Percentiles rank a stretch among this genome's conserved stretches.
Conservation (phyloP, 1,140 invertebrate species). For the Nephotettix cincticeps region DNA sequence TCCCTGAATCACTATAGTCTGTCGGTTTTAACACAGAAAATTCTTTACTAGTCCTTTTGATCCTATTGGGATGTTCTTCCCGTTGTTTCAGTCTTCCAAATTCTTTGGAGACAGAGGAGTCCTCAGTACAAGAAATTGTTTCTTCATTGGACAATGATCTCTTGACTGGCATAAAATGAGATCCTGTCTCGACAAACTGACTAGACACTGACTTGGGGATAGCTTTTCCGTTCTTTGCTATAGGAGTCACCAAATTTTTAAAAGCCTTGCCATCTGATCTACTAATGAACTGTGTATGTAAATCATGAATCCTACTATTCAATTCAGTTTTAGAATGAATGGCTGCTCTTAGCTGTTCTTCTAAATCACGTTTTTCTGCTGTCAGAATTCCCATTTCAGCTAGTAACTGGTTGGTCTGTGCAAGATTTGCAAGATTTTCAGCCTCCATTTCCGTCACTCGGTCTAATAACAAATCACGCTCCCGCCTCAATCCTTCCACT, state of each 20-base stretch:
- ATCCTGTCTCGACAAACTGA: constrained; percentile 16
- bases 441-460: constrained; percentile 71
- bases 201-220: constrained; percentile 13
- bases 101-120: not conserved
- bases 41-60: constrained; percentile 22
- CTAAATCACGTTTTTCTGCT: constrained; percentile 59
- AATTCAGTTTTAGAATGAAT: constrained; percentile 54
- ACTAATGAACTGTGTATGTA: constrained; percentile 49
- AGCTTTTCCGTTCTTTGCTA: not conserved
- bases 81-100: constrained; percentile 17
- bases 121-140: not conserved
- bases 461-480: constrained; percentile 68
- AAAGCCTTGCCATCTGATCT: constrained; percentile 29
- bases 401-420: constrained; percentile 61
- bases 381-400: constrained; percentile 59
- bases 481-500: constrained; percentile 56
- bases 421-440: constrained; percentile 61
- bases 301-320: constrained; percentile 49
- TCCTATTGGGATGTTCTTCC: constrained; percentile 20
- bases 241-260: not conserved
- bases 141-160: constrained; percentile 22
- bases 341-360: constrained; percentile 59
- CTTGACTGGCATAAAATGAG: constrained; percentile 30
- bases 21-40: constrained; percentile 11
- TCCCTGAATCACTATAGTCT: constrained; percentile 1